Conservation (phyloP, 2,797 vertebrate genomes). For the Lophotriccus pileatus region DNA sequence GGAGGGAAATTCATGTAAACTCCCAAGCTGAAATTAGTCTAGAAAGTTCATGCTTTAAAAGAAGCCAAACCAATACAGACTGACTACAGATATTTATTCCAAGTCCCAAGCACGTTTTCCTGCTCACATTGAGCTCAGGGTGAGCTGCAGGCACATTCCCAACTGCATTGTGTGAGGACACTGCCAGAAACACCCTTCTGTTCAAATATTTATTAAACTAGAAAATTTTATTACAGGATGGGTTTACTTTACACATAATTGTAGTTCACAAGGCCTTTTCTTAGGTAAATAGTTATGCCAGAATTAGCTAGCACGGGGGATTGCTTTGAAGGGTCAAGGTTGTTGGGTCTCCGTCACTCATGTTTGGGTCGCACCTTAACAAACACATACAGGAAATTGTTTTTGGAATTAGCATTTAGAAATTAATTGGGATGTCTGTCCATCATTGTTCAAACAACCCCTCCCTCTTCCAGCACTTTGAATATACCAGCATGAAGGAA, state of each 20-base stretch:
- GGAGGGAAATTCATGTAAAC: background rate
- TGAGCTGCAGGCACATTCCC: background rate
- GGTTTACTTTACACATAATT: background rate
- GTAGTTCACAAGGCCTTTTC: background rate
- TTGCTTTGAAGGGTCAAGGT: background rate
- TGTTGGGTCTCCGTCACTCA: background rate
- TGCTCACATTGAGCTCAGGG: background rate
- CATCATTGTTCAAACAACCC: background rate
- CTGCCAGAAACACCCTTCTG: background rate
- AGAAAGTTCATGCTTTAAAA: background rate
- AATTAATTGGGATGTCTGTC: background rate
- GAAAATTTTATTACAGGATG: background rate
- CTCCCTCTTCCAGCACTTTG: slow-evolving; percentile 76
- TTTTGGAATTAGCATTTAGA: background rate
- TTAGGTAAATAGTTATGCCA: background rate
- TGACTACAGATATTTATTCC: background rate
- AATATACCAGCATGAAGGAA: slow-evolving; percentile 79
- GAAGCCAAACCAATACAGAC: background rate
- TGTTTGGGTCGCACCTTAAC: background rate
- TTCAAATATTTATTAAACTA: slow-evolving; percentile 35
- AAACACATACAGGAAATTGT: background rate
- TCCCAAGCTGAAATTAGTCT: background rate
- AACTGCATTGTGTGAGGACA: background rate
- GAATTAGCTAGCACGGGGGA: background rate
- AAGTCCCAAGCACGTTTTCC: background rate